Evolutionary conservation across 2,888 invertebrate species (phyloP), one percentile per base, ranked within the genome.

Genomic region (Nomada flava): DNA sequence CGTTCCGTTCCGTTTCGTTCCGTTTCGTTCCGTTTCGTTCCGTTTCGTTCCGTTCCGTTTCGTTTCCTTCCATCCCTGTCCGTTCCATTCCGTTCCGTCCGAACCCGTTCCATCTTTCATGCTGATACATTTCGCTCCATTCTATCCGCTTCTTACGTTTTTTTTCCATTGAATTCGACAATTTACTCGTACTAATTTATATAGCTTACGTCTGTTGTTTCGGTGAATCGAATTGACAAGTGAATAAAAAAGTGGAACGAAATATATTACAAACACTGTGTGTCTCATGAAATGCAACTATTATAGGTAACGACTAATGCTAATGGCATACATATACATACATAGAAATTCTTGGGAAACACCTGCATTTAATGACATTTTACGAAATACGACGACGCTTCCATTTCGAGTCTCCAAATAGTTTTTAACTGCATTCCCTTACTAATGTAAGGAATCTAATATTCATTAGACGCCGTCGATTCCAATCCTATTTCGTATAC

Each of bases 401-500:
- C 64, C 50, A 9, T 18, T 11, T n/a, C n/a, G 18, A 18, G 18
- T 5, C 7, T 52, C 18, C n/a, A 53, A 23, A 23, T 65, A 60
- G 42, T 60, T 65, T 36, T 42, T 9, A 59, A 23, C 15, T 4
- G 7, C 23, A 29, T n/a, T 26, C 29, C 26, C n/a, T 57, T 20
- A 11, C 23, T 59, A 59, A 20, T 26, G 44, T 64, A 79, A 79
- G 5, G 59, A 75, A 70, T 81, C 67, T 71, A 50, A 59, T 71
- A 67, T 76, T 68, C 26, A 29, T 64, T 42, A 11, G 68, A 81
- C 13, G 81, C 76, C 82, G 81, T 81, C 81, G 44, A 23, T 15
- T 18, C 71, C 76, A 82, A 81, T 53, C 59, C n/a, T 26, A 52
- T 76, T 81, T 81, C n/a, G 47, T 23, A 36, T 71, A 59, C 52